A percentile compares a stretch with the other conserved stretches of the same genome.
These are phyloP conservation scores for Neodontobutis hainanensis DNA, from an alignment of 2,113 vertebrate species.

Conservation along the genomic window DNA sequence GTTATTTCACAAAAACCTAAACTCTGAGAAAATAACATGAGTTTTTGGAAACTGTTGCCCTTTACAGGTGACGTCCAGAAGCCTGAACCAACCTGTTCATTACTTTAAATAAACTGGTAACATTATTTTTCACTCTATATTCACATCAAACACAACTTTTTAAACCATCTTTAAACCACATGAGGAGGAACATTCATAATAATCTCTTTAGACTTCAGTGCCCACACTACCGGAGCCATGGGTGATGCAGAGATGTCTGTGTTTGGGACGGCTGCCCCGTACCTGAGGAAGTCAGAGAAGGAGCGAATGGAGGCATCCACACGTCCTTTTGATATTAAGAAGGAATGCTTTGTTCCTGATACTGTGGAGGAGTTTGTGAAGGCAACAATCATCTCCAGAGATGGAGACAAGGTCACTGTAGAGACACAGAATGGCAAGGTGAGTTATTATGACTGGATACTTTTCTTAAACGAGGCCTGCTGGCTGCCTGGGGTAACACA, in stretches of 20 bases:
- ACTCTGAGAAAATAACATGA: neutral
- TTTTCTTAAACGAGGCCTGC: neutral
- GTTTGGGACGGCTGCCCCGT: conserved; percentile 81
- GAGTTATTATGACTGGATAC: conserved; percentile 18
- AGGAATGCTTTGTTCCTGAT: conserved; percentile 84
- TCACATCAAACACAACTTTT: neutral
- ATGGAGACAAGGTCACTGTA: conserved; percentile 84
- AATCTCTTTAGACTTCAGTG: neutral
- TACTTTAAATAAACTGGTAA: conserved; percentile 55
- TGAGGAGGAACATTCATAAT: too few relatives aligned
- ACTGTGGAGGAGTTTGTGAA: conserved; percentile 84
- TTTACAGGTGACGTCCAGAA: conserved; percentile 48
- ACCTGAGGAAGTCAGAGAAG: conserved; percentile 86
- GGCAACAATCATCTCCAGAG: conserved; percentile 78
- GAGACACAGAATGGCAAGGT: conserved; percentile 85
- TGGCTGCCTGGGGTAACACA: neutral
- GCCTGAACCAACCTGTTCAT: conserved; percentile 26
- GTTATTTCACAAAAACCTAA: too few relatives aligned
- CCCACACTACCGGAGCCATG: conserved; percentile 69
- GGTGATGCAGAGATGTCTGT: conserved; percentile 81
- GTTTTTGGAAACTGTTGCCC: neutral
- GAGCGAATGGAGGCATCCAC: conserved; percentile 88
- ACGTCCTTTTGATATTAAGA: conserved; percentile 85
- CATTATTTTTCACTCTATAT: neutral
- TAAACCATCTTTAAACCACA: neutral